These are phyloP conservation scores for Riparia riparia DNA, from an alignment of 2,113 vertebrate species.

Conservation along the genomic window DNA sequence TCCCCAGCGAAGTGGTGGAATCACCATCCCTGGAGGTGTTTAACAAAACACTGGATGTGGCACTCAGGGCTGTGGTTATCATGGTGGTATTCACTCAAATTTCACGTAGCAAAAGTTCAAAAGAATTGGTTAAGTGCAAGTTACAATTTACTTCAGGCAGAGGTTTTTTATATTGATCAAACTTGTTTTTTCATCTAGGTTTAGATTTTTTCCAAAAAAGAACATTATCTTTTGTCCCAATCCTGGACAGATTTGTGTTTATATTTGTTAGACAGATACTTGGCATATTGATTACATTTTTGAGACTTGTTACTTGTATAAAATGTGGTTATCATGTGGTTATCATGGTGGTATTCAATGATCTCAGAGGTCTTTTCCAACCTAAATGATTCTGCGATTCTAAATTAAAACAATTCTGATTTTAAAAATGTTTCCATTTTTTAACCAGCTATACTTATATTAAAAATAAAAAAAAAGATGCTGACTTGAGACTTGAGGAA, in stretches of 20 bases:
- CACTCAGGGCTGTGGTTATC: neutral
- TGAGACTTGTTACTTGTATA: neutral
- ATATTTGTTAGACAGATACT: neutral
- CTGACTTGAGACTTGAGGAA: neutral
- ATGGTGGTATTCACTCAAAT: neutral
- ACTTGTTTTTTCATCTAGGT: neutral
- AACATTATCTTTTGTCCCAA: neutral
- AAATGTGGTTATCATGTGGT: neutral
- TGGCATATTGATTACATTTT: neutral
- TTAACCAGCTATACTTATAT: neutral
- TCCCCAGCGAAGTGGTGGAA: neutral
- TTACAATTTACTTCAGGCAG: neutral
- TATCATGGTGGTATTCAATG: neutral
- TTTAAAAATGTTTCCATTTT: neutral
- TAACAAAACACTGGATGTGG: neutral
- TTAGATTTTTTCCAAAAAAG: neutral
- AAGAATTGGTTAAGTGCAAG: neutral
- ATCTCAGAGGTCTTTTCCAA: neutral
- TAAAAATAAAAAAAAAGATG: neutral
- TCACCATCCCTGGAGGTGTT: neutral
- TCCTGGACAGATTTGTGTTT: neutral
- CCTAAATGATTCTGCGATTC: neutral
- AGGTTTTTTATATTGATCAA: neutral
- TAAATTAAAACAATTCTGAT: neutral
- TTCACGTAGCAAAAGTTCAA: accelerated